Conservation (phyloP, 2,888 invertebrate genomes). For the Drosophila greeni region DNA sequence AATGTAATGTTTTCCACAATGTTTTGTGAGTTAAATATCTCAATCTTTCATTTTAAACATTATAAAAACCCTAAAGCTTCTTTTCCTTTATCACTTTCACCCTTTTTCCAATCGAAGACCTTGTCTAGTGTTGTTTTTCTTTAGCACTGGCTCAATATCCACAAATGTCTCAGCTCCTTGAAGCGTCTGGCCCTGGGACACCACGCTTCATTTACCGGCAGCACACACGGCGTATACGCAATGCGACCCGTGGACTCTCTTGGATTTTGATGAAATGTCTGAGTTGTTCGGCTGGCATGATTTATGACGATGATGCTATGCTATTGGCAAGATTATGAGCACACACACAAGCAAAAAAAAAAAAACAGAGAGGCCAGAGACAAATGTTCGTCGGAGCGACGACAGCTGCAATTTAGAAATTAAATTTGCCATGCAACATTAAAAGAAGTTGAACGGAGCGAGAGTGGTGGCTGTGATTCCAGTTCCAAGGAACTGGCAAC, state of each 20-base stretch:
- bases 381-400: slow-evolving; percentile 50
- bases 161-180: slow-evolving; percentile 17
- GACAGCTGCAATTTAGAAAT: slow-evolving; percentile 76
- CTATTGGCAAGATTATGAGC: slow-evolving; percentile 59
- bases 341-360: no score
- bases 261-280: slow-evolving; percentile 54
- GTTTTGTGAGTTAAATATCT: background rate
- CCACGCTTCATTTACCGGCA: slow-evolving; percentile 38
- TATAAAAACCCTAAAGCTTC: background rate
- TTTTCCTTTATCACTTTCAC: background rate
- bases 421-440: slow-evolving; percentile 76
- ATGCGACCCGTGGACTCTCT: slow-evolving; percentile 9
- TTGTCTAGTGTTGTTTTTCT: background rate
- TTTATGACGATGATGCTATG: slow-evolving; percentile 63
- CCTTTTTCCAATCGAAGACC: background rate
- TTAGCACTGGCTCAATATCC: background rate
- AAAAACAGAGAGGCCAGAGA: slow-evolving; percentile 25
- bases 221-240: slow-evolving; percentile 49
- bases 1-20: no score
- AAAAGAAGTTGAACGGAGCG: slow-evolving; percentile 44
- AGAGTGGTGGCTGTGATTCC: slow-evolving; percentile 56
- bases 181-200: slow-evolving; percentile 30
- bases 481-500: slow-evolving; percentile 36
- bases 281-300: slow-evolving; percentile 48
- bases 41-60: background rate